Conservation (phyloP, 2,888 invertebrate species). For the Atethmia centrago region DNA sequence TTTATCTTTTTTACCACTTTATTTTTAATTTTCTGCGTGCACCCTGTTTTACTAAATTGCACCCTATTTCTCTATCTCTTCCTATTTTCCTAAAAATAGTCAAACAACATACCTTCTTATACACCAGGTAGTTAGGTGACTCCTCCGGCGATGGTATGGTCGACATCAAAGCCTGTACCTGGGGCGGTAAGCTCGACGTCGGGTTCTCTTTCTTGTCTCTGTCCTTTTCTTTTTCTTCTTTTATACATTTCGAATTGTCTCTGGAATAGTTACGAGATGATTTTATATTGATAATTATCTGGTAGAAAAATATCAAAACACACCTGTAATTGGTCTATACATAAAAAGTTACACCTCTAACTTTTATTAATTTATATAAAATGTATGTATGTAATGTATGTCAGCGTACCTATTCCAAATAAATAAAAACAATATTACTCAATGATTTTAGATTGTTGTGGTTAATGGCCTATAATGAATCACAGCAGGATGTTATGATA, state of each 20-base stretch:
- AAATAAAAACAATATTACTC: not conserved
- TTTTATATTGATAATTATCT: not conserved
- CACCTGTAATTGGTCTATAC: too few species aligned
- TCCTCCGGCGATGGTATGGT: conserved; percentile 92
- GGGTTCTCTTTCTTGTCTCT: conserved; percentile 80
- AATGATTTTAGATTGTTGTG: not conserved
- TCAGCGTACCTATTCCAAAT: not conserved
- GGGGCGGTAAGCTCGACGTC: conserved; percentile 77
- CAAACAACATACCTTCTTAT: conserved; percentile 93
- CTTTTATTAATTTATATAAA: too few species aligned
- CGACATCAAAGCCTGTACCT: conserved; percentile 86
- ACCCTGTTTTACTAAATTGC: too few species aligned
- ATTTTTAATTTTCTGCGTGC: too few species aligned
- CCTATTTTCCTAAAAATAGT: too few species aligned
- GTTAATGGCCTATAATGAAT: not conserved
- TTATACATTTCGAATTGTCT: conserved; percentile 86
- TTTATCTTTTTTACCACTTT: too few species aligned
- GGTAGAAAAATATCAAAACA: not conserved
- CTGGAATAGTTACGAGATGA: conserved; percentile 68
- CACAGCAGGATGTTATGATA: conserved; percentile 7
- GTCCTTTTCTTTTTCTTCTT: conserved; percentile 83
- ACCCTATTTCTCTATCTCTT: too few species aligned
- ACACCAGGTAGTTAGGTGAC: conserved; percentile 96
- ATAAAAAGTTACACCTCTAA: too few species aligned
- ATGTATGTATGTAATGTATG: not conserved